Evolutionary conservation across 2,113 vertebrate genomes (phyloP).

Genomic region (Prochilodus magdalenae): DNA sequence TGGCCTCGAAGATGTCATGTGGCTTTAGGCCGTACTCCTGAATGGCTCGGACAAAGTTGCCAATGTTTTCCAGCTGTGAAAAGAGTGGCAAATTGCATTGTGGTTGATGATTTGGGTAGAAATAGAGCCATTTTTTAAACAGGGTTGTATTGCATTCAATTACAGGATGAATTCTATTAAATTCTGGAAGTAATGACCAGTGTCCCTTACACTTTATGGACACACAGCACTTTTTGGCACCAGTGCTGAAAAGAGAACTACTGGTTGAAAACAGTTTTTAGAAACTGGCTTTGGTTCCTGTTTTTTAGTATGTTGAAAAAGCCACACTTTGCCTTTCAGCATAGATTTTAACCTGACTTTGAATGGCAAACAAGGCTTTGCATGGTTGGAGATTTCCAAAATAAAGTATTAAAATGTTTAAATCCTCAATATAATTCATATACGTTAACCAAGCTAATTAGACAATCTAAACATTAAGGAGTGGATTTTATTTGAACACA

Average conservation of each 20-base stretch:
- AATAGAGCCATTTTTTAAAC: slow-evolving; percentile 12
- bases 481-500: too few species aligned
- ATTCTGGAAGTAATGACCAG: slow-evolving; percentile 28
- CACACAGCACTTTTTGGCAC: neutral
- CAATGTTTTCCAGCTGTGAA: slow-evolving; percentile 91
- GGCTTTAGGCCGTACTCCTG: slow-evolving; percentile 88
- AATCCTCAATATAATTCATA: neutral
- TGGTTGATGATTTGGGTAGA: slow-evolving; percentile 20
- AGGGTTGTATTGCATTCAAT: neutral
- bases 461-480: too few species aligned
- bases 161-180: neutral
- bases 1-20: slow-evolving; percentile 93
- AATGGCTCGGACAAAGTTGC: slow-evolving; percentile 90
- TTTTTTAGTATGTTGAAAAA: neutral
- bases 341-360: too few species aligned
- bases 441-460: too few species aligned
- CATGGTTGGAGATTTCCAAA: too few species aligned
- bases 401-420: neutral
- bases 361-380: too few species aligned
- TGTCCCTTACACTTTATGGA: slow-evolving; percentile 3
- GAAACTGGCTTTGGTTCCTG: too few species aligned
- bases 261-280: too few species aligned
- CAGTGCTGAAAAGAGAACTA: neutral
- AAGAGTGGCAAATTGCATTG: slow-evolving; percentile 25
- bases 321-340: neutral